Evolutionary conservation across 2,888 invertebrate genomes (phyloP), one percentile per base, ranked within the genome.

Genomic region (Oxytorus armatus): DNA sequence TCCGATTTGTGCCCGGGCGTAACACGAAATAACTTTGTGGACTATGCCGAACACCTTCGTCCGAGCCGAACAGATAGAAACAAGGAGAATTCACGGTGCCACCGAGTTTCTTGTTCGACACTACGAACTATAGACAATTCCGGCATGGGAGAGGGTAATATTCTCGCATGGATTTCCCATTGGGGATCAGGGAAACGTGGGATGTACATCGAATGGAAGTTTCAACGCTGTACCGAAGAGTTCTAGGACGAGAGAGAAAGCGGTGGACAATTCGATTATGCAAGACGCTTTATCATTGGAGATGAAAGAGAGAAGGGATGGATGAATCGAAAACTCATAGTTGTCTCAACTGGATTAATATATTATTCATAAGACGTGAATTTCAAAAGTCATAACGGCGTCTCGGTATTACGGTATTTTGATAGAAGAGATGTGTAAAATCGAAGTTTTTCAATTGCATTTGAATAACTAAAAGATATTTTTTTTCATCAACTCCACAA

Each of bases 141-240:
- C 25, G 63, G 21, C n/a, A 61, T 55, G 8, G 11, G 29, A 42
- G n/a, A 57, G 7, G 29, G 66, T 53, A 79, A 69, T 80, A 80
- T 79, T 53, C 73, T 53, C 33, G 66, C 79, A 55, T 68, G 72
- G 59, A 76, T 76, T 79, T 79, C 76, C 76, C 76, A 79, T 72
- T 76, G 79, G 76, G 76, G 55, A 79, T 44, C 53, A 69, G 69
- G 49, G 68, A 47, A 66, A 66, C 44, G 42, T 44, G 47, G 63
- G 66, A 47, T 53, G 44, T 44, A 10, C 49, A n/a, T n/a, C 42
- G 36, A 63, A 51, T 16, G 70, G 57, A 79, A 79, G 75, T 79
- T 79, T 61, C 42, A 51, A 70, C 59, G 44, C 33, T 33, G 51
- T 11, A 18, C 42, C n/a, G n/a, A n/a, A n/a, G 21, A 39, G 42